Evolutionary conservation across 1,140 invertebrate species (phyloP).

Genomic region (Pseudomyrmex concolor): DNA sequence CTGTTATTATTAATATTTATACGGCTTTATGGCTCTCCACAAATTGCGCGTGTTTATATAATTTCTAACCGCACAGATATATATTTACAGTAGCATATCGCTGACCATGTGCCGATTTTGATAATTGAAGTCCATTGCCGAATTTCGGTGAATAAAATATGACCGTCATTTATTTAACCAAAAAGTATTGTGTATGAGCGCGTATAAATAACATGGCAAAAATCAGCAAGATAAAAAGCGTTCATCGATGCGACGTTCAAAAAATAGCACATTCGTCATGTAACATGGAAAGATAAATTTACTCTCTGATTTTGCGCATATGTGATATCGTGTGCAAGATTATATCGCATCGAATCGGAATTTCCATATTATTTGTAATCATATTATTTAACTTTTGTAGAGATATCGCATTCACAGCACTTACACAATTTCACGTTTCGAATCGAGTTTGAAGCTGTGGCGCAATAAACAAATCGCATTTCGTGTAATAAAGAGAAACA

Average conservation of each 20-base stretch:
- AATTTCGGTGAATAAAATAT: background rate
- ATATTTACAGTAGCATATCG: constrained; percentile 40
- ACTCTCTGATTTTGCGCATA: background rate
- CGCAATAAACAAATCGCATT: background rate
- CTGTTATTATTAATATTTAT: constrained; percentile 51
- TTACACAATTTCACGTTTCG: background rate
- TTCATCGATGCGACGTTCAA: constrained; percentile 20
- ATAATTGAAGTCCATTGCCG: constrained; percentile 26
- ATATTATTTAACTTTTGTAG: no score
- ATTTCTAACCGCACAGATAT: constrained; percentile 11
- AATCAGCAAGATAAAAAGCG: constrained; percentile 20
- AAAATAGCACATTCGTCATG: background rate
- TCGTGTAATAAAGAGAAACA: background rate
- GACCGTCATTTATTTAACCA: background rate
- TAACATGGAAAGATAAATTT: constrained; percentile 8
- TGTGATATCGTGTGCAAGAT: background rate
- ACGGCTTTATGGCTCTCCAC: constrained; percentile 18
- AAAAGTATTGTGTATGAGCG: background rate
- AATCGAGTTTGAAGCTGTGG: background rate
- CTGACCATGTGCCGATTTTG: background rate
- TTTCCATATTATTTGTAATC: background rate
- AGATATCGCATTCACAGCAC: no score
- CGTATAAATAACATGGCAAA: constrained; percentile 25
- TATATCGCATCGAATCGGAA: background rate
- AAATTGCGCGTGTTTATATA: constrained; percentile 52